These are phyloP conservation scores for Tamias sibiricus DNA, from an alignment of 2,113 vertebrate genomes.

Conservation along the genomic window DNA sequence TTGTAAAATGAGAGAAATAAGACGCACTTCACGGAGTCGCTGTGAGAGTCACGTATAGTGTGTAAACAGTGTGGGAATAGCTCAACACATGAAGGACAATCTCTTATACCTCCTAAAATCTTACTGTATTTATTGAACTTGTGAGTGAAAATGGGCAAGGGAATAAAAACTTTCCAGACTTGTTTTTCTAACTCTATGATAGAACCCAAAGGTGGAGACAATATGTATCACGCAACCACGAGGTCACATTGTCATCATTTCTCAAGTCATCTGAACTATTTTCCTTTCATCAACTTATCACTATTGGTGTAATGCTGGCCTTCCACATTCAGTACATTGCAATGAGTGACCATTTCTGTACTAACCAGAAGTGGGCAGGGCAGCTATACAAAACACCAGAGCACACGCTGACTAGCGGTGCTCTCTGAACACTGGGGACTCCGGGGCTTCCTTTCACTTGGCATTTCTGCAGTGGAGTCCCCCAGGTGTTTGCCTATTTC, in stretches of 20 bases:
- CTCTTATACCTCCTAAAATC: not conserved
- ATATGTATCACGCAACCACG: not conserved
- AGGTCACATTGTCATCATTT: not conserved
- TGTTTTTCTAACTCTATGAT: not conserved
- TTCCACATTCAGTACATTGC: not conserved
- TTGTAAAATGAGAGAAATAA: not conserved
- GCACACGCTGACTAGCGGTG: not conserved
- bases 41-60: not conserved
- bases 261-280: not conserved
- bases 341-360: not conserved
- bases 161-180: not conserved
- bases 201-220: not conserved
- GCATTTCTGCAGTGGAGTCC: not conserved
- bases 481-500: not conserved
- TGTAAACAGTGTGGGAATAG: not conserved
- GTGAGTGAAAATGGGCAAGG: not conserved
- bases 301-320: not conserved
- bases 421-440: not conserved
- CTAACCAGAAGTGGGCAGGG: not conserved
- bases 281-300: not conserved
- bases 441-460: not conserved
- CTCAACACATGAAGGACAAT: not conserved
- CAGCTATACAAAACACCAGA: not conserved
- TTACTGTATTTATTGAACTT: not conserved
- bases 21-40: not conserved